These are phyloP conservation scores for Scartelaos histophorus DNA, from an alignment of 2,113 vertebrate species.

Conservation along the genomic window DNA sequence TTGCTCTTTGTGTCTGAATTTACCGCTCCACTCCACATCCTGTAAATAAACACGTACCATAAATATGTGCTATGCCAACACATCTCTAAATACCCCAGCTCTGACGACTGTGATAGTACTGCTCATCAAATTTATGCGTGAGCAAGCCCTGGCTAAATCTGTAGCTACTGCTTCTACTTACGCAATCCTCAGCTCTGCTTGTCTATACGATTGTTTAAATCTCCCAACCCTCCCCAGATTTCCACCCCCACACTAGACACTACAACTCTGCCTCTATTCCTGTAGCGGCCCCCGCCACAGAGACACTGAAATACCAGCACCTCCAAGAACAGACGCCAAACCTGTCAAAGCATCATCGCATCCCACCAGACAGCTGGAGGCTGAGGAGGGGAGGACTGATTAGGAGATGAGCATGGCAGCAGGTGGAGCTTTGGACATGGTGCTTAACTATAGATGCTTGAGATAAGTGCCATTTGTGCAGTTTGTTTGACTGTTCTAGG, in stretches of 20 bases:
- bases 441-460: slow-evolving; percentile 32
- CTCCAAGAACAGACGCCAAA: slow-evolving; percentile 74
- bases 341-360: slow-evolving; percentile 72
- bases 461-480: slow-evolving; percentile 21
- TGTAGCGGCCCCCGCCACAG: slow-evolving; percentile 65
- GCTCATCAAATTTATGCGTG: slow-evolving; percentile 75
- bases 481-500: not conserved
- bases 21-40: slow-evolving; percentile 38
- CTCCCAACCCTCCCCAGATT: slow-evolving; percentile 57
- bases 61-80: slow-evolving; percentile 47
- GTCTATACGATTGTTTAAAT: slow-evolving; percentile 66
- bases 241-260: slow-evolving; percentile 70
- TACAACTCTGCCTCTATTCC: slow-evolving; percentile 79
- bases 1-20: slow-evolving; percentile 33
- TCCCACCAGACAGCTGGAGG: slow-evolving; percentile 64
- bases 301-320: slow-evolving; percentile 72
- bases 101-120: slow-evolving; percentile 74
- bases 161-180: slow-evolving; percentile 67
- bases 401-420: slow-evolving; percentile 46
- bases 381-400: slow-evolving; percentile 5
- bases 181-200: slow-evolving; percentile 61
- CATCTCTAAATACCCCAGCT: slow-evolving; percentile 69
- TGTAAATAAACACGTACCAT: slow-evolving; percentile 58
- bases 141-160: slow-evolving; percentile 75
- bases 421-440: slow-evolving; percentile 58